phyloP scores from a whole-genome alignment of 2,888 invertebrate species.

The Podabrus alpinus region DNA sequence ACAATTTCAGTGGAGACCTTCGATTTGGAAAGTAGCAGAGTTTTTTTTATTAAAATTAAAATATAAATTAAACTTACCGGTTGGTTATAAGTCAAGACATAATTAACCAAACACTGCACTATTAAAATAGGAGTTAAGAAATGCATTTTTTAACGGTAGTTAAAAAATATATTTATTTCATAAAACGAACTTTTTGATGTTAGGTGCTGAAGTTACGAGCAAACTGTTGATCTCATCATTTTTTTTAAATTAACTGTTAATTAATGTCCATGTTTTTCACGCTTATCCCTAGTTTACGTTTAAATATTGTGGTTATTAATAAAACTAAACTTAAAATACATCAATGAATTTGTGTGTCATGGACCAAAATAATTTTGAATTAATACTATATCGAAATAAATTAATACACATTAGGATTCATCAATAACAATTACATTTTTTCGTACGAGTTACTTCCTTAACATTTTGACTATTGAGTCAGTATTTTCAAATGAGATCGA shows the following conservation, averaged over 20 bases:
- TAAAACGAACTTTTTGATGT: background rate
- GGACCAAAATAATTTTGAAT: background rate
- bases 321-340: background rate
- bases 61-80: background rate
- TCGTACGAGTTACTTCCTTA: no score
- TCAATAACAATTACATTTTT: no score
- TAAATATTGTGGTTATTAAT: background rate
- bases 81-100: background rate
- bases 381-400: no score
- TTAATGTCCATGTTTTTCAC: background rate
- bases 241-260: background rate
- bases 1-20: no score
- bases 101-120: background rate
- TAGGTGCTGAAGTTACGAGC: background rate
- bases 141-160: background rate
- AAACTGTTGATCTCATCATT: background rate
- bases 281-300: background rate
- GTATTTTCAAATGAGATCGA: no score
- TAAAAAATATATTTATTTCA: background rate
- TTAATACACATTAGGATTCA: no score
- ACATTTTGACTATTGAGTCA: no score
- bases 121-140: background rate
- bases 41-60: background rate
- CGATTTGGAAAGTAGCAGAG: background rate
- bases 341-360: background rate